These are phyloP conservation scores for Drosophila arizonae DNA, from an alignment of 1,140 invertebrate genomes.

Conservation along the genomic window DNA sequence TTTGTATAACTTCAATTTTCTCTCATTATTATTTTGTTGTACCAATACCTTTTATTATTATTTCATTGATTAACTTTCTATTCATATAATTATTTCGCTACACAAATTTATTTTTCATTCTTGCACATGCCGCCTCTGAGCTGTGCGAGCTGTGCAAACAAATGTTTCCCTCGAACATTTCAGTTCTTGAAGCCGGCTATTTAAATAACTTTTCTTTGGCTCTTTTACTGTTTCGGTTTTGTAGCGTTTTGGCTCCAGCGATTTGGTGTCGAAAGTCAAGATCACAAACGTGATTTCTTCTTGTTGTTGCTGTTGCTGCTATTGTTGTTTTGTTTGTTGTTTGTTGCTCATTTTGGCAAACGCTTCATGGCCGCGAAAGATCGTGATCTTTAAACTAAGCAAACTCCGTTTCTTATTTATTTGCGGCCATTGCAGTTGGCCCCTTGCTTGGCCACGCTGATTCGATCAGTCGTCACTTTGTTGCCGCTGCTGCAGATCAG, in stretches of 20 bases:
- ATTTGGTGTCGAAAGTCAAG: constrained; percentile 74
- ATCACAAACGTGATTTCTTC: constrained; percentile 77
- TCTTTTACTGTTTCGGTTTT: constrained; percentile 45
- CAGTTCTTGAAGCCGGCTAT: constrained; percentile 49
- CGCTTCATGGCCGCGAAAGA: constrained; percentile 62
- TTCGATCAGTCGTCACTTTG: constrained; percentile 76
- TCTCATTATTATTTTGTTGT: no score
- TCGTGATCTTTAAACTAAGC: constrained; percentile 78
- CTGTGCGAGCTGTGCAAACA: constrained; percentile 20
- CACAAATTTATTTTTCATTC: not conserved
- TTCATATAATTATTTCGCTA: not conserved
- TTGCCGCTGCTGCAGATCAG: constrained; percentile 10
- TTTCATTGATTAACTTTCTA: no score
- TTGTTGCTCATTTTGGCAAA: constrained; percentile 69
- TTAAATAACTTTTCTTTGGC: constrained; percentile 72
- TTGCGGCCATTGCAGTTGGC: constrained; percentile 33
- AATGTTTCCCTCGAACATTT: constrained; percentile 44
- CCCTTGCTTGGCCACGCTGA: constrained; percentile 50
- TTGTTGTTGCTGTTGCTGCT: constrained; percentile 45
- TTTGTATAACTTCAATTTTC: no score
- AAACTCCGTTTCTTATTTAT: constrained; percentile 41
- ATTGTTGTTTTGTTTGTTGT: constrained; percentile 33
- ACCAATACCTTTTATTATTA: no score
- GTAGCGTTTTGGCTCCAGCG: constrained; percentile 26
- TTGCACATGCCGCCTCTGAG: not conserved